Base-by-base conservation (phyloP, 2,797 vertebrate species). In the Channa striata region DNA sequence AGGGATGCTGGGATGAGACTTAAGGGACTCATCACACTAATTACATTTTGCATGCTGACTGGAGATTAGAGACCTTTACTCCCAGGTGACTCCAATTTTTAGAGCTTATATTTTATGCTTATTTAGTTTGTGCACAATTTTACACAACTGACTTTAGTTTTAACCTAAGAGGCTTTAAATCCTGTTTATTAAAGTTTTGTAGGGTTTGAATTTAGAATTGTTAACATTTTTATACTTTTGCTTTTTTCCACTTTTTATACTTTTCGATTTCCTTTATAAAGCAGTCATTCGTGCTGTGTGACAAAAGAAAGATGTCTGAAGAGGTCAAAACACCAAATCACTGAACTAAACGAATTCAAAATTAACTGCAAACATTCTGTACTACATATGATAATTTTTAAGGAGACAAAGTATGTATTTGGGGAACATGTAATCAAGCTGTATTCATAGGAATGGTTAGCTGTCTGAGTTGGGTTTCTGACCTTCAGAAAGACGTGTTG, bases 31-130 rank as follows among this genome's bases (percentile, higher is more conserved):
- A 81, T 90, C 68, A 75, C 70, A 36, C 80, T 94, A 92, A 92
- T 92, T 93, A 87, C 83, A 89, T 89, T 83, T 77, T 78, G 60
- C 73, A 74, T 78, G 77, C 85, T 87, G 86, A 83, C 75, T 83
- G 77, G 62, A 80, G 85, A 83, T 81, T 80, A 64, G 68, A 87
- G 82, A 77, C 76, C 84, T 61, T 59, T 36, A 52, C 76, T 81
- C 78, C 84, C 87, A 72, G 53, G 72, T 77, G 86, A 74, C 48
- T 65, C 61, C 59, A 73, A 69, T 82, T 87, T 69, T 80, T 80
- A 53, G 65, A 84, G 79, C 59, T 54, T 88, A 88, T 81, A 68
- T 58, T 88, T 66, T 21, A 20, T 65, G 58, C 68, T 77, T 43
- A 72, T 69, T 58, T 59, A 59, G 40, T 40, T 77, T 34, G 56